Evolutionary conservation across 2,113 vertebrate species (phyloP), one percentile per base, ranked within the genome.

Genomic region (Chrysemys picta): DNA sequence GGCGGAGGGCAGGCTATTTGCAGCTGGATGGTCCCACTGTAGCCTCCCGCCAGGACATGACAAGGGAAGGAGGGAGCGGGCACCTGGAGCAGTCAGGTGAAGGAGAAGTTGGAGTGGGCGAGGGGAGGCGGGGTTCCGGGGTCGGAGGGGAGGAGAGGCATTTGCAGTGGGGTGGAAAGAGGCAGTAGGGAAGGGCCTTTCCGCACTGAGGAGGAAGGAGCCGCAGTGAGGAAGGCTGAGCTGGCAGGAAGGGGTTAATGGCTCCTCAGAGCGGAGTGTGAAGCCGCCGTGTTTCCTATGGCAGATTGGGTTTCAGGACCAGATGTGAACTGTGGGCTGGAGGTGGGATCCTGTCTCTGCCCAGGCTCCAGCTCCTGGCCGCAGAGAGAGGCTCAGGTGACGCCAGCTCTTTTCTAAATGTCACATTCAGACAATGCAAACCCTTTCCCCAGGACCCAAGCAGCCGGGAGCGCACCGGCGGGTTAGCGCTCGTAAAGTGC

Each of bases 271-370:
- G 87, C 91, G 25, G 78, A 17, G 31, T n/a, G 78, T 35, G 3
- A 50, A 57, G 78, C 82, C 22, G 35, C 76, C 2, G 52, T 2
- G 82, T 62, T 93, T 49, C 59, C 87, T 42, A 29, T 27, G 81
- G 7, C 53, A 35, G 91, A 76, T 93, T 93, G 91, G 62, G 78
- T 93, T 93, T 93, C 91, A 27, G 83, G 87, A 89, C 87, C 87
- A 89, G 91, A 93, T 89, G 91, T 89, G 87, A 81, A 89, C 87
- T 57, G 22, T 50, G 8, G 82, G 87, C 76, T 85, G 87, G 87
- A 85, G 82, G 52, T 56, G 82, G 87, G 91, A 82, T 59, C 78
- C 85, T 38, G 72, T 42, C 59, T 81, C 82, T 50, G 76, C 87
- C 87, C 87, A 80, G 76, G 16, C 75, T 81, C 27, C 76, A 17